These are phyloP conservation scores for Simalia tracyae DNA, from an alignment of 2,797 vertebrate species.

Conservation along the genomic window DNA sequence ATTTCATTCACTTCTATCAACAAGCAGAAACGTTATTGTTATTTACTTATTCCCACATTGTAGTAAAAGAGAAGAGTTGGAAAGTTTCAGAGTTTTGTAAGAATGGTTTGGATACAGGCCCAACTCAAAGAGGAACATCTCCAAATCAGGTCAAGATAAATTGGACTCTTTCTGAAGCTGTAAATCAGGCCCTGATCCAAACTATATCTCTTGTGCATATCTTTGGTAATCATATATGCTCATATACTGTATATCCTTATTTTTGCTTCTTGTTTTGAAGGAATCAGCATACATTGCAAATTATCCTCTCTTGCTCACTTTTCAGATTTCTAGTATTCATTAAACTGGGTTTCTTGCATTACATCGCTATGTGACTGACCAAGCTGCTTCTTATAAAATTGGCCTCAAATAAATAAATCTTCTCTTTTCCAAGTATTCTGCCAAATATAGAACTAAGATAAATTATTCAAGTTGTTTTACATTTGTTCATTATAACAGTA, in stretches of 20 bases:
- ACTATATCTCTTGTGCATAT: not conserved
- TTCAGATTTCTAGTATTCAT: slow-evolving; percentile 48
- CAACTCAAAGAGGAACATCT: not conserved
- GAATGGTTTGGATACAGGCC: not conserved
- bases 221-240: not conserved
- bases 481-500: slow-evolving; percentile 3
- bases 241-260: too few species aligned
- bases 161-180: not conserved
- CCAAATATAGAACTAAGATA: slow-evolving; percentile 21
- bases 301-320: not conserved
- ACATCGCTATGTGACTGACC: slow-evolving; percentile 32
- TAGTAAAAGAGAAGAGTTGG: not conserved
- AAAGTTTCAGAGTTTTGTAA: not conserved
- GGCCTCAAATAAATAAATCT: slow-evolving; percentile 20
- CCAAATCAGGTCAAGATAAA: not conserved
- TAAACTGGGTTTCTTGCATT: slow-evolving; percentile 25
- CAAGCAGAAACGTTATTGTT: not conserved
- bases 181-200: not conserved
- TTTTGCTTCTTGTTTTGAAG: slow-evolving; percentile 28
- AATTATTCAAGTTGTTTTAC: slow-evolving; percentile 2
- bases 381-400: slow-evolving; percentile 35
- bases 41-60: not conserved
- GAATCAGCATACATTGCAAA: slow-evolving; percentile 46
- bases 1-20: not conserved
- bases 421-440: slow-evolving; percentile 20